Evolutionary conservation across 1,140 invertebrate genomes (phyloP).

Genomic region (Aethina tumida): DNA sequence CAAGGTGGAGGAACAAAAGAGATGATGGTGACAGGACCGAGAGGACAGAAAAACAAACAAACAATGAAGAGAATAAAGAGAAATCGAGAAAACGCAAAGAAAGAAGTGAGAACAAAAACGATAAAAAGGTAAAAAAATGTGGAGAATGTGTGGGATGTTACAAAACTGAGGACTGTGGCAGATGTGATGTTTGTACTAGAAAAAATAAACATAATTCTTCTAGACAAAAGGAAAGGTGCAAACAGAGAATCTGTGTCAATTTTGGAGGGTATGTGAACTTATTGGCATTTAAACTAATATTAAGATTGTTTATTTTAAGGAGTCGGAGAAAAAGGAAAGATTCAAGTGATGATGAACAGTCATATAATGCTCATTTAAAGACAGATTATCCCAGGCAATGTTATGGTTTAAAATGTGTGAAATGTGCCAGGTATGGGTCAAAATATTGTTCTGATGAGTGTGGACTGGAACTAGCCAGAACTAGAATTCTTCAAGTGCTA

Average conservation of each 20-base stretch:
- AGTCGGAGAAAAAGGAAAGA: conserved; percentile 29
- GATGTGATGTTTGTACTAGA: conserved; percentile 70
- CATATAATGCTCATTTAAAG: conserved; percentile 25
- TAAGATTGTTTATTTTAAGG: conserved; percentile 18
- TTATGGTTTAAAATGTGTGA: conserved; percentile 78
- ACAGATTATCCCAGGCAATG: conserved; percentile 63
- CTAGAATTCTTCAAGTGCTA: conserved; percentile 72
- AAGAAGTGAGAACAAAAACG: conserved; percentile 28
- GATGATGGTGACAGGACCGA: conserved; percentile 28
- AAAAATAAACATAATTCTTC: conserved; percentile 69
- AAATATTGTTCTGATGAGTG: conserved; percentile 96
- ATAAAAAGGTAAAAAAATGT: conserved; percentile 49
- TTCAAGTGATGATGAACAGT: conserved; percentile 30
- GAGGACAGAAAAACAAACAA: conserved; percentile 11
- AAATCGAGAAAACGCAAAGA: conserved; percentile 40
- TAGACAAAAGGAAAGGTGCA: conserved; percentile 59
- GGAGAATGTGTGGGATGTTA: conserved; percentile 76
- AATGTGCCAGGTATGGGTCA: conserved; percentile 66
- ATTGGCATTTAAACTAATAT: not conserved
- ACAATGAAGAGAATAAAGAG: conserved; percentile 41
- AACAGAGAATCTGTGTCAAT: conserved; percentile 46
- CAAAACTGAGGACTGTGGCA: conserved; percentile 72
- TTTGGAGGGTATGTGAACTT: conserved; percentile 26
- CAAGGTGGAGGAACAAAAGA: conserved; percentile 64
- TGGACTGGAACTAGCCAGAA: conserved; percentile 83